Evolutionary conservation across 2,113 vertebrate species (phyloP), one percentile per base, ranked within the genome.

Genomic region (Pelmatolapia mariae): DNA sequence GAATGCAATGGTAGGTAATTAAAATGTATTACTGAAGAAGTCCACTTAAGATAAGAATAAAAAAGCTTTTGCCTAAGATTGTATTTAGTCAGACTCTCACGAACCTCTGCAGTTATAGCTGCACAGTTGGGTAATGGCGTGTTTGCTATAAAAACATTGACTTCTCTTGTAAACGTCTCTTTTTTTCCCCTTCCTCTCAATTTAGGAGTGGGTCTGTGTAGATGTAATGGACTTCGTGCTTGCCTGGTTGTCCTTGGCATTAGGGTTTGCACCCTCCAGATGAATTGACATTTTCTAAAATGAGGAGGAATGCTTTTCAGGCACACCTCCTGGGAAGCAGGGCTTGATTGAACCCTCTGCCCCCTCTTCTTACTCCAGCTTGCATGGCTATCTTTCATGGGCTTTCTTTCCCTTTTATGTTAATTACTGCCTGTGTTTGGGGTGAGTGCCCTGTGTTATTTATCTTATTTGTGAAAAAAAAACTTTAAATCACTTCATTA

Each of bases 1-100:
- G 26, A 66, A 97, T 98, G 63, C 98, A 99, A 94, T 99, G 98
- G 98, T 98, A 86, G 96, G 98, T 97, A 81, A 82, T 63, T 71
- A n/a, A 22, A 80, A 80, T 19, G 3, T 43, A 54, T 12, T 10
- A 79, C 43, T 50, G 15, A 29, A 18, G 10, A 76, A 47, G 24
- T 43, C 36, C 10, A 43, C 16, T 61, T 15, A 26, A 26, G 40
- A 38, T 47, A 73, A 73, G 38, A 15, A 45, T 7, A 63, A 19
- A 36, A 76, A 61, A 57, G 76, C 45, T 78, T 0, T 76, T 29
- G 43, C 24, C 9, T 18, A 29, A 29, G 68, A 73, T 7, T 76
- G 15, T 2, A 45, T 73, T 29, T 29, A 47, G 26, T 50, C 53
- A n/a, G 4, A 86, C 83, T 54, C 15, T 38, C 2, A 7, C 3